Evolutionary conservation across 2,113 vertebrate species (phyloP).

Genomic region (Orycteropus afer): DNA sequence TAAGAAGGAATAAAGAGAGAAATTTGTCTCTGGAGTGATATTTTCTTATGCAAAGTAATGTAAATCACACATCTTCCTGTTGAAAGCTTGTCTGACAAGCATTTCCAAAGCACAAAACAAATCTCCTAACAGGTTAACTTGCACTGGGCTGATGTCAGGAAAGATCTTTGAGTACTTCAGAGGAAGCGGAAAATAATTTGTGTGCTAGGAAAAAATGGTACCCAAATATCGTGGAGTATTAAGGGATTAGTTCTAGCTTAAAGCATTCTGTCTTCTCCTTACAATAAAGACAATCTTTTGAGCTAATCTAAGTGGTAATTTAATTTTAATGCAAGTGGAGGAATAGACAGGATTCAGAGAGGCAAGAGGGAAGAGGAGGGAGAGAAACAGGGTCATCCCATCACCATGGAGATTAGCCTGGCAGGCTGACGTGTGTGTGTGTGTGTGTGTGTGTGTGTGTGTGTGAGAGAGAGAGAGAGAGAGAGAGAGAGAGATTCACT

Average conservation of each 20-base stretch:
- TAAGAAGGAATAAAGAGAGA: slow-evolving; percentile 74
- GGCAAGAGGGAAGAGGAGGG: not conserved
- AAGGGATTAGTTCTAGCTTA: slow-evolving; percentile 59
- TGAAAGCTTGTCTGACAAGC: slow-evolving; percentile 76
- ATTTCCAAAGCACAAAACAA: slow-evolving; percentile 72
- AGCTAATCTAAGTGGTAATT: slow-evolving; percentile 63
- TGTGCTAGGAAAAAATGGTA: slow-evolving; percentile 18
- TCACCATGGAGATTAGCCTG: not conserved
- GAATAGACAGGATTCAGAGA: not conserved
- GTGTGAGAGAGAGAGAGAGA: no score
- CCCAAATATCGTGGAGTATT: slow-evolving; percentile 51
- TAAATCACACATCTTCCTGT: slow-evolving; percentile 72
- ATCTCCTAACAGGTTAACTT: slow-evolving; percentile 65
- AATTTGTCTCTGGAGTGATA: slow-evolving; percentile 70
- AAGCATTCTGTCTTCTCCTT: slow-evolving; percentile 3
- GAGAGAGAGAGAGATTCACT: no score
- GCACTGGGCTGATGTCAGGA: slow-evolving; percentile 5
- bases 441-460: no score
- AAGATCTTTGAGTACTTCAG: slow-evolving; percentile 61
- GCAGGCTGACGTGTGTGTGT: not conserved
- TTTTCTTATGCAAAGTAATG: slow-evolving; percentile 72
- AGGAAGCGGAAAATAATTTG: slow-evolving; percentile 58
- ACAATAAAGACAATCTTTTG: slow-evolving; percentile 38
- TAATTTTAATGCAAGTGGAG: slow-evolving; percentile 61
- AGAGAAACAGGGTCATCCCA: not conserved